Evolutionary conservation across 2,113 vertebrate species (phyloP), one percentile per base, ranked within the genome.

Genomic region (Myotis yumanensis): DNA sequence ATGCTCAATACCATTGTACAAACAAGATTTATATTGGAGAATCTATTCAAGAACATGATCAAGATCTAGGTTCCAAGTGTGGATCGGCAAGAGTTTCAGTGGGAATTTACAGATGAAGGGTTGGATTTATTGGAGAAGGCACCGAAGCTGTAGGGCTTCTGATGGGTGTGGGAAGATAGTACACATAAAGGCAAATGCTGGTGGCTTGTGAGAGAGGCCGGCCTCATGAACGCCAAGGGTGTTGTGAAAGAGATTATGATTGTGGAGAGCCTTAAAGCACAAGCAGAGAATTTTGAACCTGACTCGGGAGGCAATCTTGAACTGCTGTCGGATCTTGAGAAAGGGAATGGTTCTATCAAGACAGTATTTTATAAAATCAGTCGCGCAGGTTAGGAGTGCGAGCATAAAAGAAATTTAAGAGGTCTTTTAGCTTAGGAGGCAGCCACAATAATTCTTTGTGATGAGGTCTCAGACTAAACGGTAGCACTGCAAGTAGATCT

Each of bases 301-400:
- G 93, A 95, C 90, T 97, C 73, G 73, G 54, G 17, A 85, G 86
- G 73, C 57, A 59, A 86, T 76, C 83, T 95, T 77, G 79, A 90
- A 91, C 62, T 94, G 64, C 59, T 97, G 6, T 28, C 86, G 83
- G 89, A 96, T 86, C 93, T 69, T 46, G 46, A 96, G 68, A 81
- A 81, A 88, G 90, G 32, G 75, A 88, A 90, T 66, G 52, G 90
- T 54, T 76, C 69, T 89, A 83, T 80, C 83, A 79, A 79, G 35
- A 25, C 11, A 35, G 37, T 64, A 89, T 89, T 96, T 96, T 93
- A 96, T 93, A 83, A 96, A 89, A 91, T 93, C 86, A 95, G 86
- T 75, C 83, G 96, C 83, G 89, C 77, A 95, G 93, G 83, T 94
- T 76, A 52, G 69, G 93, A 89, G 62, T 93, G 54, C 46, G 66